A percentile compares a stretch with the other conserved stretches of the same genome.
phyloP scores from a whole-genome alignment of 2,888 invertebrate genomes.

The Macaria notata region DNA sequence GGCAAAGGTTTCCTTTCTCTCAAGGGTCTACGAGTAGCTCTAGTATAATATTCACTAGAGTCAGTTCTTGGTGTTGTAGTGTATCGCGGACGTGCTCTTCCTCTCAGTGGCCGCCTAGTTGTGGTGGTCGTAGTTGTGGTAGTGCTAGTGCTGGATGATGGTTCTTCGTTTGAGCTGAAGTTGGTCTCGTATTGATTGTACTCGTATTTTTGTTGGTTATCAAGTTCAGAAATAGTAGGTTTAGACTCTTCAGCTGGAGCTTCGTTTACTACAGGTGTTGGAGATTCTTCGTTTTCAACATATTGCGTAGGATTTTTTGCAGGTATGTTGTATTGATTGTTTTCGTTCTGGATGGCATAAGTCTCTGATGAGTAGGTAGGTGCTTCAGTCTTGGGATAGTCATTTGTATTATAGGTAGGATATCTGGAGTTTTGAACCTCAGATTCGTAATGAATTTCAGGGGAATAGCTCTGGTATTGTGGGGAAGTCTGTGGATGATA shows the following conservation, averaged over 20 bases:
- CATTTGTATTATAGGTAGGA: slow-evolving; percentile 53
- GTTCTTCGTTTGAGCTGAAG: slow-evolving; percentile 47
- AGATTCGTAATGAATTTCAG: slow-evolving; percentile 69
- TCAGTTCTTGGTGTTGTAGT: slow-evolving; percentile 66
- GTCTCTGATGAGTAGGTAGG: slow-evolving; percentile 26
- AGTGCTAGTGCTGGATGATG: slow-evolving; percentile 49
- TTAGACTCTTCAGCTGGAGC: slow-evolving; percentile 43
- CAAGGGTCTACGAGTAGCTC: slow-evolving; percentile 73
- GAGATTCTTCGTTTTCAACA: slow-evolving; percentile 46
- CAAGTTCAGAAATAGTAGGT: slow-evolving; percentile 42
- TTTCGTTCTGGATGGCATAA: slow-evolving; percentile 33
- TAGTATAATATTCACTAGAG: slow-evolving; percentile 66
- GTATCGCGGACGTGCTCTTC: slow-evolving; percentile 68
- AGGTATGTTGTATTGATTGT: slow-evolving; percentile 19
- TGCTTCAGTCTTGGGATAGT: slow-evolving; percentile 52
- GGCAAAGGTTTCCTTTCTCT: slow-evolving; percentile 78
- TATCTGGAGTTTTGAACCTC: slow-evolving; percentile 58
- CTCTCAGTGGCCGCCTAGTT: slow-evolving; percentile 48
- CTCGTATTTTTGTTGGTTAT: slow-evolving; percentile 47
- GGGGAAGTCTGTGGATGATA: slow-evolving; percentile 56
- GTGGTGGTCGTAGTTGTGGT: slow-evolving; percentile 60
- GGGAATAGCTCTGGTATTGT: slow-evolving; percentile 64
- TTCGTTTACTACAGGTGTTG: slow-evolving; percentile 42
- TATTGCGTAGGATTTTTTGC: slow-evolving; percentile 39
- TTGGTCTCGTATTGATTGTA: slow-evolving; percentile 55